These are phyloP conservation scores for Acrobasis consociella DNA, from an alignment of 2,888 invertebrate species.

Conservation along the genomic window DNA sequence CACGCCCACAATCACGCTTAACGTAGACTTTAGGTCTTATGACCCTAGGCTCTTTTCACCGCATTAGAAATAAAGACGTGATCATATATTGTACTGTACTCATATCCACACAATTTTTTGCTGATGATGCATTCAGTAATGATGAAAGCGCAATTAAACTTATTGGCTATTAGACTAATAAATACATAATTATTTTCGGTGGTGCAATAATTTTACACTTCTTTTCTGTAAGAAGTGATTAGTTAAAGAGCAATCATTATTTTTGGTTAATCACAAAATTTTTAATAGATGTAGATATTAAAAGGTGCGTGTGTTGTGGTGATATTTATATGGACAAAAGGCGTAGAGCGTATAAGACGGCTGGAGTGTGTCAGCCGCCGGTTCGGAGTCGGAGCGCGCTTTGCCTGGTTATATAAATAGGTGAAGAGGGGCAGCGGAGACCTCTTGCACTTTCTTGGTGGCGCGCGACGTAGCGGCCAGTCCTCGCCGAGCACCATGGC, in stretches of 20 bases:
- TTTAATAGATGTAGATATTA: slow-evolving; percentile 60
- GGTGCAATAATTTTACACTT: slow-evolving; percentile 30
- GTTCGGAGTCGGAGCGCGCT: slow-evolving; percentile 53
- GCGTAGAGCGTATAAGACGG: slow-evolving; percentile 62
- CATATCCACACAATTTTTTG: not conserved
- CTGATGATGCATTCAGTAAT: not conserved
- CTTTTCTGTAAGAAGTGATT: slow-evolving; percentile 39
- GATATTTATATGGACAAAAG: slow-evolving; percentile 56
- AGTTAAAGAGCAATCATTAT: slow-evolving; percentile 43
- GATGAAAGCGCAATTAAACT: not conserved
- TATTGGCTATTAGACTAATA: not conserved
- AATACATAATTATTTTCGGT: not conserved
- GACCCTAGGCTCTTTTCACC: too few species aligned
- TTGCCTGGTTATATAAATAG: slow-evolving; percentile 79
- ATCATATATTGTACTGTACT: too few species aligned
- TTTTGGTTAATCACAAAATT: slow-evolving; percentile 50
- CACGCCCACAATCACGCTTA: too few species aligned
- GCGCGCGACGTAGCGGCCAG: slow-evolving; percentile 70
- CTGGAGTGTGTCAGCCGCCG: slow-evolving; percentile 48
- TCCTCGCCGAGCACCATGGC: slow-evolving; percentile 81
- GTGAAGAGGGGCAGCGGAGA: slow-evolving; percentile 79
- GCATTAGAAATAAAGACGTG: too few species aligned
- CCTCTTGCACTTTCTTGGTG: slow-evolving; percentile 79
- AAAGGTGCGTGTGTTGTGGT: slow-evolving; percentile 58
- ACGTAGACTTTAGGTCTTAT: too few species aligned